Conservation (phyloP, 2,113 vertebrate genomes). For the Callocephalon fimbriatum region DNA sequence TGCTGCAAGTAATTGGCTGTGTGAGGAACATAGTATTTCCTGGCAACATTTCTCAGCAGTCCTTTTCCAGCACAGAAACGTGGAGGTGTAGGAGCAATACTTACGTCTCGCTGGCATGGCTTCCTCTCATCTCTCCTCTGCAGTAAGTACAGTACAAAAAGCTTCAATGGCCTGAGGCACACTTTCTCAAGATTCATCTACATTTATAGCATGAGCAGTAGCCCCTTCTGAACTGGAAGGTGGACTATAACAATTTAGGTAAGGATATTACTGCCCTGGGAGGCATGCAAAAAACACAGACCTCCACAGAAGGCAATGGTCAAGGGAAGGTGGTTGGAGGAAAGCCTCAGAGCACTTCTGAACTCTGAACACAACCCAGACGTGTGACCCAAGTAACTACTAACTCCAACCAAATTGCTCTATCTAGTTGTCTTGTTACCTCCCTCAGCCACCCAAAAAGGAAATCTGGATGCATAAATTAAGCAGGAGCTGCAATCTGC, state of each 20-base stretch:
- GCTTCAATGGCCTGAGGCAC: not conserved
- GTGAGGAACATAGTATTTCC: not conserved
- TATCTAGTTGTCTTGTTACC: not conserved
- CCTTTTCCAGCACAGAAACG: not conserved
- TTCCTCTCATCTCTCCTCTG: not conserved
- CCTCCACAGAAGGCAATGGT: not conserved
- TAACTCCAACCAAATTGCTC: not conserved
- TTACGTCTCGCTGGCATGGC: accelerated
- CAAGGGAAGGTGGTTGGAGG: not conserved
- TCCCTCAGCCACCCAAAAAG: accelerated
- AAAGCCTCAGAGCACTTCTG: not conserved
- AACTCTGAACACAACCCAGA: not conserved
- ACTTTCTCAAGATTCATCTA: not conserved
- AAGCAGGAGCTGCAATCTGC: not conserved
- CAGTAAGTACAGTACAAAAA: not conserved
- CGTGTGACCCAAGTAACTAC: accelerated
- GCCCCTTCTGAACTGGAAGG: not conserved
- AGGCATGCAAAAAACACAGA: not conserved
- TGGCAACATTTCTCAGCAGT: not conserved
- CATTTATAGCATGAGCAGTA: not conserved
- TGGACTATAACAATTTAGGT: not conserved
- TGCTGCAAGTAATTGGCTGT: not conserved
- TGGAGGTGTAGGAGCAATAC: not conserved
- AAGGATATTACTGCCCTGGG: not conserved
- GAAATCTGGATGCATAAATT: not conserved